These are phyloP conservation scores for Tragulus kanchil DNA, from an alignment of 2,113 vertebrate genomes.

Conservation along the genomic window DNA sequence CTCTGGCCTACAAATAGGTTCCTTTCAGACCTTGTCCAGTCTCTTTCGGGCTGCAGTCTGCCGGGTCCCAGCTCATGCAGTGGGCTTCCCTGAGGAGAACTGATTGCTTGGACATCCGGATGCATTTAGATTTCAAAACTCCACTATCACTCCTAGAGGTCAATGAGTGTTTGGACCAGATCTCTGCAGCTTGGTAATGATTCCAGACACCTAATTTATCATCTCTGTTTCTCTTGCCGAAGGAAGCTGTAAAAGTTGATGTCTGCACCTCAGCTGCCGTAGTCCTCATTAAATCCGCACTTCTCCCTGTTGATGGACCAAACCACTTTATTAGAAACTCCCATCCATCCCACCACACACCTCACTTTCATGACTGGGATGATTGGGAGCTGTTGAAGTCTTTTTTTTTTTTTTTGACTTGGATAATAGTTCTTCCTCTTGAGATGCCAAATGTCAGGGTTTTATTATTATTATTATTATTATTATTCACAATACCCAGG, in stretches of 20 bases:
- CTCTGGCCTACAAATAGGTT: constrained; percentile 43
- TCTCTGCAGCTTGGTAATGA: constrained; percentile 33
- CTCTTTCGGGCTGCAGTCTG: constrained; percentile 54
- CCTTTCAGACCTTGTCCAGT: constrained; percentile 51
- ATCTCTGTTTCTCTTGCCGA: constrained; percentile 36
- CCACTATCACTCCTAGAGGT: constrained; percentile 60
- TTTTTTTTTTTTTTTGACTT: background rate
- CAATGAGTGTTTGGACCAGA: constrained; percentile 60
- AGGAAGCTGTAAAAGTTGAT: constrained; percentile 44
- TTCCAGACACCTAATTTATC: constrained; percentile 61
- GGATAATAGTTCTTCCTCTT: background rate
- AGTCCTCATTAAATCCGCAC: background rate
- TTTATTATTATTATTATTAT: no score
- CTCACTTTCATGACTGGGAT: background rate
- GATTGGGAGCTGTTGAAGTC: background rate
- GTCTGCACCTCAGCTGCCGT: background rate
- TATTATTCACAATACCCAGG: background rate
- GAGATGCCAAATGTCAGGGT: background rate
- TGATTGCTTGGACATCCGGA: constrained; percentile 66
- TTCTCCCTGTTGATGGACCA: background rate
- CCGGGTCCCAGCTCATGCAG: constrained; percentile 38
- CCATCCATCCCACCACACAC: background rate
- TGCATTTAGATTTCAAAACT: constrained; percentile 66
- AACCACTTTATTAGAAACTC: background rate
- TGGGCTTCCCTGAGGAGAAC: constrained; percentile 54